phyloP scores from a whole-genome alignment of 2,113 vertebrate genomes.

The Lates calcarifer region DNA sequence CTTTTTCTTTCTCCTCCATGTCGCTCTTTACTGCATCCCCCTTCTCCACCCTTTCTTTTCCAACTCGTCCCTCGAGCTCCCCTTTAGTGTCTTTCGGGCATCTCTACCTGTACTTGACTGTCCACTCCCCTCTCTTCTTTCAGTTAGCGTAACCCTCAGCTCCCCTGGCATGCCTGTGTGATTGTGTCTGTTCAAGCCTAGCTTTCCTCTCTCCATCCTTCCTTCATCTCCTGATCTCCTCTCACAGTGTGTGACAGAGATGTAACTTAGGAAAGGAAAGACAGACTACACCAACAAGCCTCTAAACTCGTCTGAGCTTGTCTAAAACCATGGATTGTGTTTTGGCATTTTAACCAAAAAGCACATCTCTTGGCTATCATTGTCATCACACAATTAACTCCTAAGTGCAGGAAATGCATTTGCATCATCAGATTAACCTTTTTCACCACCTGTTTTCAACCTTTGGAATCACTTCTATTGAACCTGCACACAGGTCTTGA shows the following conservation, averaged over 20 bases:
- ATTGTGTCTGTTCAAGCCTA: slow-evolving; percentile 11
- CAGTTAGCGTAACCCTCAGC: neutral
- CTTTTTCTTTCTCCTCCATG: neutral
- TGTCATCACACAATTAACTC: neutral
- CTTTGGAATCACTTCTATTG: neutral
- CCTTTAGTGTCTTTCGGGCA: too few species aligned
- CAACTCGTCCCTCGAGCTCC: neutral
- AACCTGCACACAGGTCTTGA: neutral
- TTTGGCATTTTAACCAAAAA: neutral
- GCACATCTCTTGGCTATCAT: neutral
- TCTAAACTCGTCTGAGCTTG: neutral
- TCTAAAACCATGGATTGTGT: neutral
- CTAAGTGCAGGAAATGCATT: neutral
- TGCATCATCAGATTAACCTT: neutral
- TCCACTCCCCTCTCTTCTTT: neutral
- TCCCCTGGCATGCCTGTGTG: slow-evolving; percentile 5
- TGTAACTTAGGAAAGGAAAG: neutral
- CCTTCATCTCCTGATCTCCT: slow-evolving; percentile 13
- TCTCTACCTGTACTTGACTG: neutral
- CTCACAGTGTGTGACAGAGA: neutral
- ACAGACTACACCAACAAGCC: slow-evolving; percentile 1
- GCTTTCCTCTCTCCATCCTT: slow-evolving; percentile 5
- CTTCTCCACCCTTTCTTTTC: neutral
- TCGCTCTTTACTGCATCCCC: neutral
- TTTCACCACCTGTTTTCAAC: accelerated